Percentiles rank a stretch among this genome's conserved stretches.
phyloP scores from a whole-genome alignment of 2,113 vertebrate genomes.

The Lophura nycthemera region DNA sequence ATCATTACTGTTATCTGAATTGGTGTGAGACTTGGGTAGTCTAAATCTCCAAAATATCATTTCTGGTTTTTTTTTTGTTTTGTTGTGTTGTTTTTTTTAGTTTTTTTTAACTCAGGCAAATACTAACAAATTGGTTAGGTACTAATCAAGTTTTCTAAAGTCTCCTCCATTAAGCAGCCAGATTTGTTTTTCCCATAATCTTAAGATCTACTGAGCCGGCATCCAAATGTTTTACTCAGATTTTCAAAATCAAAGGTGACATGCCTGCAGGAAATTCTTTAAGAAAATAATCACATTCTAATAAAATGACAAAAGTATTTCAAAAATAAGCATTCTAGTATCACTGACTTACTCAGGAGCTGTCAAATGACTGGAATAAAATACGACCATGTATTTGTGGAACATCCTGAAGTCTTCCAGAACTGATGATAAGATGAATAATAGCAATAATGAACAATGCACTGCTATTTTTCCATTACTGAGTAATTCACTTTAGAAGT shows the following conservation, averaged over 20 bases:
- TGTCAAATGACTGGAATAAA: slow-evolving; percentile 25
- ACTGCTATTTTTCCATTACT: slow-evolving; percentile 26
- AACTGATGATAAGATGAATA: slow-evolving; percentile 6
- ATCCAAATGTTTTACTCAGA: not conserved
- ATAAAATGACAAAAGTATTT: not conserved
- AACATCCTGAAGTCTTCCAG: slow-evolving; percentile 48
- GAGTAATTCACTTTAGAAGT: slow-evolving; percentile 20
- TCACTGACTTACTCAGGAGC: not conserved
- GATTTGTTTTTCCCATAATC: not conserved
- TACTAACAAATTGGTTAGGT: not conserved
- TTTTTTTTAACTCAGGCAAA: not conserved
- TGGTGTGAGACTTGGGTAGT: not conserved
- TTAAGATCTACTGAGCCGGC: not conserved
- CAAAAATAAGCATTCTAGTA: not conserved
- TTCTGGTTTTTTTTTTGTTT: not conserved
- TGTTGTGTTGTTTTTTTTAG: too few relatives aligned
- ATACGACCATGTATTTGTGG: not conserved
- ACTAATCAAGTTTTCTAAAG: not conserved
- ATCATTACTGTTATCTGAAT: not conserved
- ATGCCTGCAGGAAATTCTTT: not conserved
- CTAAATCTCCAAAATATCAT: not conserved
- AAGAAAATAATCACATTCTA: not conserved
- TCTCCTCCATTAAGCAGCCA: not conserved
- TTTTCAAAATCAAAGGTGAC: slow-evolving; percentile 8
- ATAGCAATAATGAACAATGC: not conserved